Conservation (phyloP, 2,113 vertebrate species). For the Xenopus laevis region DNA sequence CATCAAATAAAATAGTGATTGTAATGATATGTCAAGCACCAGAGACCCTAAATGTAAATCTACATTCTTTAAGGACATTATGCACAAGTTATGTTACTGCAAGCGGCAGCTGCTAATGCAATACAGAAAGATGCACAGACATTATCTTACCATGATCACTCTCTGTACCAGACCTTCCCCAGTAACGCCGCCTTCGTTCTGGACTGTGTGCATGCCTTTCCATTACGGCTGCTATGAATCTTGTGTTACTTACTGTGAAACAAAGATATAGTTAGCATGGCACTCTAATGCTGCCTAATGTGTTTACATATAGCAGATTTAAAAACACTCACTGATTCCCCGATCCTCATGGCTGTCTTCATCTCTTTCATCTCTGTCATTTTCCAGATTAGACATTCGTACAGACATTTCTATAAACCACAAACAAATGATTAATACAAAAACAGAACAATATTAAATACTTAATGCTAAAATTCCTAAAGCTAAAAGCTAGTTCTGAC, state of each 20-base stretch:
- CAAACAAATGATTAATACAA: conserved; percentile 48
- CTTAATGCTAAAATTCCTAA: too few relatives aligned
- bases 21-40: too few relatives aligned
- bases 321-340: conserved; percentile 86
- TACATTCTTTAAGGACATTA: too few relatives aligned
- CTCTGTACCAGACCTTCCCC: conserved; percentile 94
- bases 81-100: too few relatives aligned
- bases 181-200: conserved; percentile 89
- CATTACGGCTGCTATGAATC: conserved; percentile 94
- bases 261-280: conserved; percentile 1
- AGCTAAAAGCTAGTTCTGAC: too few relatives aligned
- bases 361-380: conserved; percentile 90
- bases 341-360: conserved; percentile 95
- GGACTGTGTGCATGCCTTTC: conserved; percentile 95
- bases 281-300: background rate
- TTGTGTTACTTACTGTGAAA: conserved; percentile 87
- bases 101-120: too few relatives aligned
- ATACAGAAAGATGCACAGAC: background rate
- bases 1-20: too few relatives aligned
- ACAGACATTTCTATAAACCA: conserved; percentile 90
- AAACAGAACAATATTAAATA: too few relatives aligned
- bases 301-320: too few relatives aligned
- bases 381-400: conserved; percentile 97
- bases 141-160: conserved; percentile 88
- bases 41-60: too few relatives aligned